Base-by-base conservation (phyloP, 2,888 invertebrate species). In the Entomobrya multifasciata region DNA sequence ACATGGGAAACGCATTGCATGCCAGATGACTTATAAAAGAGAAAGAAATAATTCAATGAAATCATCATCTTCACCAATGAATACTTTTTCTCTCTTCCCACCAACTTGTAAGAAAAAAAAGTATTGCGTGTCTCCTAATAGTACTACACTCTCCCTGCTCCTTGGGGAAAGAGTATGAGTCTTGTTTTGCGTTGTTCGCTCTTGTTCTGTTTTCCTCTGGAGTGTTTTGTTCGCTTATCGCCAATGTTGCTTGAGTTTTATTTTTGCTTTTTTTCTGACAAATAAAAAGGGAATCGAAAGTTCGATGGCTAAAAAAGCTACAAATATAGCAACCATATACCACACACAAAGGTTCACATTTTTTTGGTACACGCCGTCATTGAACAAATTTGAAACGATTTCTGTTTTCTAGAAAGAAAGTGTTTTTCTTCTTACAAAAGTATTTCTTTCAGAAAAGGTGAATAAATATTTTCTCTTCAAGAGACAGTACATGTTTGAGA, bases 41-140 rank as follows among this genome's bases (percentile, higher is more conserved):
- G 25, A 57, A 17, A 13, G 41, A 20, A 78, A 72, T 78, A 86
- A 86, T 86, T 80, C 86, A 81, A 80, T 76, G 65, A 76, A 81
- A 72, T 85, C 70, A 72, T 86, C 70, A 72, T 86, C 62, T 74
- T 22, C 79, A 86, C 22, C 49, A 49, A 83, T 76, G 83, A 36
- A 67, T 70, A 22, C 72, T 79, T 47, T 27, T 44, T 44, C 2
- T 36, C 4, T 8, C 36, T 8, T 6, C 36, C 36, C 36, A 20
- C 2, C 72, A 55, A 55, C 52, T 74, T 74, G 36, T 27, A 25
- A 22, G n/a, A n/a, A n/a, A n/a, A n/a, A 41, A 65, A 20, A 70
- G 20, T 22, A 15, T 62, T 62, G 22, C 11, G 27, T 8, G 22
- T 11, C 36, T 6, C 36, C 4, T 36, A 6, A 36, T 36, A 36